phyloP scores from a whole-genome alignment of 2,113 vertebrate genomes.

The Paedocypris sp. region DNA sequence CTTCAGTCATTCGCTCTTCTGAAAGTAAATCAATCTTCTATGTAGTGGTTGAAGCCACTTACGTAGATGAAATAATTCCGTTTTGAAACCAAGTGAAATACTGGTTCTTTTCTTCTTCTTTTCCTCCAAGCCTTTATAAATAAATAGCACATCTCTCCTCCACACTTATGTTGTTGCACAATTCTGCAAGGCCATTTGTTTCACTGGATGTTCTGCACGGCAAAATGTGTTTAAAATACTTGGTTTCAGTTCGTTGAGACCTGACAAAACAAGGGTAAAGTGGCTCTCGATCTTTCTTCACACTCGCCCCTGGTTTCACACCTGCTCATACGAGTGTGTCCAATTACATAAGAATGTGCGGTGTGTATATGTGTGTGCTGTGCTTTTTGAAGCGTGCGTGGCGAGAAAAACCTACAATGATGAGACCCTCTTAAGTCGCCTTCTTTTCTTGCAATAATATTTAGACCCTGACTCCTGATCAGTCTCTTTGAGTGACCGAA shows the following conservation, averaged over 20 bases:
- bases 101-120: too few relatives aligned
- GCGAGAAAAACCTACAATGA: not conserved
- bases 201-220: constrained; percentile 36
- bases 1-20: too few relatives aligned
- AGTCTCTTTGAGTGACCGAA: not conserved
- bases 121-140: too few relatives aligned
- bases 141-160: not conserved
- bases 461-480: constrained; percentile 31
- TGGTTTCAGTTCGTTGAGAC: constrained; percentile 43
- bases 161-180: not conserved
- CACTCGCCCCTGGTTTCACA: constrained; percentile 19
- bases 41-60: too few relatives aligned
- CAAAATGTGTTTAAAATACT: constrained; percentile 51
- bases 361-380: not conserved
- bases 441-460: constrained; percentile 23
- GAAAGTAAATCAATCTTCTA: too few relatives aligned
- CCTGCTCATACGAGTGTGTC: constrained; percentile 12
- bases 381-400: constrained; percentile 10
- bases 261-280: constrained; percentile 39
- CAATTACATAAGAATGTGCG: constrained; percentile 3
- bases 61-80: too few relatives aligned
- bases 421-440: not conserved
- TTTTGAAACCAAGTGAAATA: too few relatives aligned
- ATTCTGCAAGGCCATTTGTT: constrained; percentile 14
- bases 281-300: constrained; percentile 19